Evolutionary conservation across 2,797 vertebrate species (phyloP).

Genomic region (Pyrocephalus nanus): DNA sequence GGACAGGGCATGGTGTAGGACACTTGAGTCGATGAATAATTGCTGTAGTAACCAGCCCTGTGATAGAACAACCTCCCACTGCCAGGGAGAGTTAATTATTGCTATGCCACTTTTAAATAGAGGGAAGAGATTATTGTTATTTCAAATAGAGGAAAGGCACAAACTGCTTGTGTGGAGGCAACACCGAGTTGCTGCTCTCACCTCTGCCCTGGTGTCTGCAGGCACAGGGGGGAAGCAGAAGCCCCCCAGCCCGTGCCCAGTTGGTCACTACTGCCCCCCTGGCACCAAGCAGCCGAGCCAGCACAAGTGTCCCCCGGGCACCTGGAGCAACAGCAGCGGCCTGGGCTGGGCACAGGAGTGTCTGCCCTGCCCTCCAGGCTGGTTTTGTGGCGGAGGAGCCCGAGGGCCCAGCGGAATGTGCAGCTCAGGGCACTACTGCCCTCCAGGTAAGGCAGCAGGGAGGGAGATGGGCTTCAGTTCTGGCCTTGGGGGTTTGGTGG

Average conservation of each 20-base stretch:
- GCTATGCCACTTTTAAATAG: background rate
- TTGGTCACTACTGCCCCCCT: slow-evolving; percentile 87
- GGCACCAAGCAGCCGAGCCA: slow-evolving; percentile 86
- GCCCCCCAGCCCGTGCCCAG: slow-evolving; percentile 82
- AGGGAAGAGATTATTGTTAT: background rate
- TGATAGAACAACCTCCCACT: background rate
- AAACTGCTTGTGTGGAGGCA: background rate
- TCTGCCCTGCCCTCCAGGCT: slow-evolving; percentile 79
- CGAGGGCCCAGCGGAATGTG: slow-evolving; percentile 81
- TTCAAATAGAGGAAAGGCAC: background rate
- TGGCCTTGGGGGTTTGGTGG: background rate
- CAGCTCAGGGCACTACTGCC: slow-evolving; percentile 81
- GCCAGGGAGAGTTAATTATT: background rate
- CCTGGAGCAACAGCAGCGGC: slow-evolving; percentile 85
- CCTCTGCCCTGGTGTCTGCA: slow-evolving; percentile 32
- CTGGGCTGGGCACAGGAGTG: slow-evolving; percentile 79
- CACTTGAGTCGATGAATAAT: background rate
- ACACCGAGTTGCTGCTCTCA: fast-evolving
- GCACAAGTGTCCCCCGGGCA: slow-evolving; percentile 87
- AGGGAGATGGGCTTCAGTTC: background rate
- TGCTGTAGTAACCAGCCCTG: background rate
- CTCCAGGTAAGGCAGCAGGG: background rate
- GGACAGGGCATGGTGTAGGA: background rate
- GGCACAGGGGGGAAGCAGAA: slow-evolving; percentile 86
- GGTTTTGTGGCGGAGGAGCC: slow-evolving; percentile 86